A percentile compares a stretch with the other conserved stretches of the same genome.
phyloP scores from a whole-genome alignment of 2,888 invertebrate species.

The Hirtodrosophila cameraria region DNA sequence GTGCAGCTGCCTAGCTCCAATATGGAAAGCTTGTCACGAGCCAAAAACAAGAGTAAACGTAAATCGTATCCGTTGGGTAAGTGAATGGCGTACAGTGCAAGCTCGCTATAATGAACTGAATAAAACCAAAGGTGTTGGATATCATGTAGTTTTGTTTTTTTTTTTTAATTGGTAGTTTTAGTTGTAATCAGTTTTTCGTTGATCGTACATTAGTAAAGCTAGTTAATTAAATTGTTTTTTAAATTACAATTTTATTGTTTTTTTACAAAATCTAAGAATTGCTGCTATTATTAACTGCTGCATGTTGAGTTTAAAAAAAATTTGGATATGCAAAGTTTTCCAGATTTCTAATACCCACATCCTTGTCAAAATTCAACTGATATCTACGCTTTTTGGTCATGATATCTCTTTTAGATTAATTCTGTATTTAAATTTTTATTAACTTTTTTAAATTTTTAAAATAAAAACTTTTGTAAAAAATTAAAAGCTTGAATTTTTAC shows the following conservation, averaged over 20 bases:
- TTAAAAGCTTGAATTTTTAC: no score
- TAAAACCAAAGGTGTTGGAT: slow-evolving; percentile 24
- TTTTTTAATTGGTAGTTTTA: slow-evolving; percentile 1
- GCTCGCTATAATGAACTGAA: not conserved
- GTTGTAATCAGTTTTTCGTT: not conserved
- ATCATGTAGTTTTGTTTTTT: not conserved
- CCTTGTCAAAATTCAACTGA: no score
- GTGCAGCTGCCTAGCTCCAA: slow-evolving; percentile 50
- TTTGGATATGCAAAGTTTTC: no score
- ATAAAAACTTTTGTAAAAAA: no score
- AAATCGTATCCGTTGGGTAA: slow-evolving; percentile 77
- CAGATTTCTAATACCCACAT: no score
- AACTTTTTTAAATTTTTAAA: no score
- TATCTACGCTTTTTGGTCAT: no score
- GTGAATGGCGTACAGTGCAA: slow-evolving; percentile 32
- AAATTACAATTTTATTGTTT: no score
- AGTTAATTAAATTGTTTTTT: slow-evolving; percentile 9
- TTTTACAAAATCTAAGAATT: no score
- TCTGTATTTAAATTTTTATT: no score
- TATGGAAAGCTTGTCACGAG: not conserved
- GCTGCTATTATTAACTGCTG: not conserved
- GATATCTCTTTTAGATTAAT: no score
- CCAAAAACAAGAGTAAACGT: slow-evolving; percentile 48
- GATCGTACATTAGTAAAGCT: slow-evolving; percentile 1
- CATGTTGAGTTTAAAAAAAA: no score